Conservation (phyloP, 2,797 vertebrate species). For the Pseudopleuronectes americanus region DNA sequence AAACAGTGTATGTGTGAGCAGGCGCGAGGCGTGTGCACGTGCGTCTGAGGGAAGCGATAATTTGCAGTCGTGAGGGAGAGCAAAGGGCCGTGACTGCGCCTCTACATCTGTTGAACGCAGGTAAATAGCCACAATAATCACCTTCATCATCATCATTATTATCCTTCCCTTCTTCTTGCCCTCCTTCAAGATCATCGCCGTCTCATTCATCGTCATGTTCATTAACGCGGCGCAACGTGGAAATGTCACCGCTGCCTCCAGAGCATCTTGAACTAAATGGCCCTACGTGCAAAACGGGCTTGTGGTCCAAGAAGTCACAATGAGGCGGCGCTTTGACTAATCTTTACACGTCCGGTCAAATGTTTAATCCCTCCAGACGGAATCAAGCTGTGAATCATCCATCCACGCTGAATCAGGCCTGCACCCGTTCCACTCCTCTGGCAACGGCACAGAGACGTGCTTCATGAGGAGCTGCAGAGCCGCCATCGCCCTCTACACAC, state of each 20-base stretch:
- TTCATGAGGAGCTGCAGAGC: neutral
- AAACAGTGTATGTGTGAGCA: slow-evolving; percentile 37
- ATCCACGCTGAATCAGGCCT: slow-evolving; percentile 8
- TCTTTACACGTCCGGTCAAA: slow-evolving; percentile 22
- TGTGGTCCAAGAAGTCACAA: neutral
- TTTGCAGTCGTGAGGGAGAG: slow-evolving; percentile 33
- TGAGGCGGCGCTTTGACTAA: slow-evolving; percentile 9
- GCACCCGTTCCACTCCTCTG: slow-evolving; percentile 7
- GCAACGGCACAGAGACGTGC: slow-evolving; percentile 6
- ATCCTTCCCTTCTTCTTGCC: slow-evolving; percentile 35
- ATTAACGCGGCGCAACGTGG: slow-evolving; percentile 37
- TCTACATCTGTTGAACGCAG: slow-evolving; percentile 63
- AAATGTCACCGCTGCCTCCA: slow-evolving; percentile 45
- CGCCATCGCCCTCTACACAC: slow-evolving; percentile 7
- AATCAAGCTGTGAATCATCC: slow-evolving; percentile 24
- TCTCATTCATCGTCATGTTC: slow-evolving; percentile 40
- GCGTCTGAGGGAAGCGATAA: slow-evolving; percentile 20
- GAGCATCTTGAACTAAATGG: slow-evolving; percentile 21
- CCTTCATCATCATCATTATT: slow-evolving; percentile 67
- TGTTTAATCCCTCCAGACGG: slow-evolving; percentile 27
- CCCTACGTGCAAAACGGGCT: neutral
- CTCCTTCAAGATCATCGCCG: slow-evolving; percentile 41
- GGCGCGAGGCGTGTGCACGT: neutral
- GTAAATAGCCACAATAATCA: slow-evolving; percentile 62
- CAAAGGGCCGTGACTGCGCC: slow-evolving; percentile 21